These are phyloP conservation scores for Aethes cnicana DNA, from an alignment of 2,888 invertebrate genomes.

Conservation along the genomic window DNA sequence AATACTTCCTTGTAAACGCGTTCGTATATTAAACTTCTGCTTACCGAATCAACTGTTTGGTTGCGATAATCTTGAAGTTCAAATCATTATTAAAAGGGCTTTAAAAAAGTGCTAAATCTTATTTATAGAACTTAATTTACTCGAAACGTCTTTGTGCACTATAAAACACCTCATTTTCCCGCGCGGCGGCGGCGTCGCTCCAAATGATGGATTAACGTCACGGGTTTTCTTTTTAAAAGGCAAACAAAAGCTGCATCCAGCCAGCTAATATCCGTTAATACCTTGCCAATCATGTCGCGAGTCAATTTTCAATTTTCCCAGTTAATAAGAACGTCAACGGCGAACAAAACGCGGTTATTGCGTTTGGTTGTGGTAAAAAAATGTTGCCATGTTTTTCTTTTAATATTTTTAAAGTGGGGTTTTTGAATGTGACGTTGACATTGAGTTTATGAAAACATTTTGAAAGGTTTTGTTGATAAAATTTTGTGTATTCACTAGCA, in stretches of 20 bases:
- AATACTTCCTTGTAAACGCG: too few species aligned
- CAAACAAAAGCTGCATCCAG: conserved; percentile 68
- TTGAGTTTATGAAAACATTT: background rate
- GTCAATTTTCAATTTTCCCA: conserved; percentile 80
- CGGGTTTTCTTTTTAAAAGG: conserved; percentile 63
- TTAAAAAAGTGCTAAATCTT: too few species aligned
- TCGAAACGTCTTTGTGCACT: conserved; percentile 7
- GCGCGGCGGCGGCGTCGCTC: conserved; percentile 34
- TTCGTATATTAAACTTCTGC: too few species aligned
- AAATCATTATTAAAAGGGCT: too few species aligned
- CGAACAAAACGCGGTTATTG: conserved; percentile 66
- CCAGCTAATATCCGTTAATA: conserved; percentile 67
- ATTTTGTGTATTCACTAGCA: too few species aligned
- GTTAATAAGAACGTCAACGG: conserved; percentile 76
- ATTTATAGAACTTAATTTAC: too few species aligned
- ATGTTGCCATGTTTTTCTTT: conserved; percentile 20
- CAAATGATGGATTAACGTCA: conserved; percentile 79
- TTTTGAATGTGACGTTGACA: background rate
- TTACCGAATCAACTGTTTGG: too few species aligned
- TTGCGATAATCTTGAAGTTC: too few species aligned
- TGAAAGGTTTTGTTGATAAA: background rate
- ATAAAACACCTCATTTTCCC: conserved; percentile 33
- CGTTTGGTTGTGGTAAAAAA: conserved; percentile 31
- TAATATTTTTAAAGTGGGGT: background rate
- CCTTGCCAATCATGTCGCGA: conserved; percentile 78